A percentile compares a stretch with the other conserved stretches of the same genome.
Conservation (phyloP, 1,140 invertebrate genomes). For the Rhagoletis pomonella region DNA sequence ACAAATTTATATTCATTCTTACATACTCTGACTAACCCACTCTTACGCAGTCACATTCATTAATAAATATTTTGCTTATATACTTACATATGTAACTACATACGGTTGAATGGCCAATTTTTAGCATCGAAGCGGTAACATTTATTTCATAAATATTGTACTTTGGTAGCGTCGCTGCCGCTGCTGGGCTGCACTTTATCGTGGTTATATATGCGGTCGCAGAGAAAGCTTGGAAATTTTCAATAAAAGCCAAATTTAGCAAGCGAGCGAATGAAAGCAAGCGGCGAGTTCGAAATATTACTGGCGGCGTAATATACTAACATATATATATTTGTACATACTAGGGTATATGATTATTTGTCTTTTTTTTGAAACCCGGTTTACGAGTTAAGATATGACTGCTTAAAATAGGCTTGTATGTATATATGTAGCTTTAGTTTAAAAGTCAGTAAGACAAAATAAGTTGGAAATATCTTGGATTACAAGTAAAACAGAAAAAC, state of each 20-base stretch:
- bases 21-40: neutral
- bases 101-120: slow-evolving; percentile 17
- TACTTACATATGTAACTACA: neutral
- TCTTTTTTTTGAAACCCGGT: no score
- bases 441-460: no score
- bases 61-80: slow-evolving; percentile 27
- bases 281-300: neutral
- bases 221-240: slow-evolving; percentile 26
- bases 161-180: neutral
- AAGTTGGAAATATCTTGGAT: no score
- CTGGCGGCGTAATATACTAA: neutral
- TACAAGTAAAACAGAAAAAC: no score
- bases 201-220: slow-evolving; percentile 31
- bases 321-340: no score
- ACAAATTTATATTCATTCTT: neutral
- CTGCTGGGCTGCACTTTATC: slow-evolving; percentile 32
- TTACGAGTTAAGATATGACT: no score
- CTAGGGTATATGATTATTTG: no score
- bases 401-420: no score
- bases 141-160: slow-evolving; percentile 26
- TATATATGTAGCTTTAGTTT: no score
- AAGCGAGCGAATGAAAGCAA: neutral
- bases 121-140: neutral
- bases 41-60: neutral
- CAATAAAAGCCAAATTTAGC: slow-evolving; percentile 7